Evolutionary conservation across 1,140 invertebrate species (phyloP), one percentile per base, ranked within the genome.

Genomic region (Cotesia typhae): DNA sequence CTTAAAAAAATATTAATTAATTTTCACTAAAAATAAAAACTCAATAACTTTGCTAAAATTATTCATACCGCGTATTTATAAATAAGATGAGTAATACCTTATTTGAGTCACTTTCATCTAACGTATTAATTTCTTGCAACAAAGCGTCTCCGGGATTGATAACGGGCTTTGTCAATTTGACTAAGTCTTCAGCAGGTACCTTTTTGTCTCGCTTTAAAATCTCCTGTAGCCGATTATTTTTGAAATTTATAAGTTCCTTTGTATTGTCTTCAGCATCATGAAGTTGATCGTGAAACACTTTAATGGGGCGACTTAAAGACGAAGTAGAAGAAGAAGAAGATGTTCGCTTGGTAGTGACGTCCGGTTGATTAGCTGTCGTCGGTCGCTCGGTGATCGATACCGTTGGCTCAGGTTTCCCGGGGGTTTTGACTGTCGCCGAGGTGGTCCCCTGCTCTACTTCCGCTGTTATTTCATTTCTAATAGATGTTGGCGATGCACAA

Each of bases 111-210:
- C 81, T 78, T 68, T 83, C 79, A 38, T 80, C 77, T 53, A 85
- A 73, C 10, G 77, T 74, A 10, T 72, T 72, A 60, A 85, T 81
- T 72, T 85, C 82, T 12, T 83, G 75, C 5, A 83, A 57, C 37
- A 87, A 71, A 2, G 81, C 61, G 2, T 84, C 74, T 47, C 75
- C 76, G 1, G 79, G 76, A 65, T 79, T 76, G 35, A 74, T 53
- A 36, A 77, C 61, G 4, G 74, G 65, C 64, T 72, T 47, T 52
- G 65, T 9, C 20, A 77, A 70, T 38, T 60, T 17, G 35, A 12
- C 70, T n/a, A 67, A 35, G 3, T 55, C 66, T 52, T 67, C 41
- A 51, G 4, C 41, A 0, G 63, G 5, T 17, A 67, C 51, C 36
- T 70, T 61, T 14, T 67, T 38, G 52, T 55, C 64, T 4, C 37